A percentile compares a stretch with the other conserved stretches of the same genome.
These are phyloP conservation scores for Vespertilio murinus DNA, from an alignment of 2,797 vertebrate genomes.

Conservation along the genomic window DNA sequence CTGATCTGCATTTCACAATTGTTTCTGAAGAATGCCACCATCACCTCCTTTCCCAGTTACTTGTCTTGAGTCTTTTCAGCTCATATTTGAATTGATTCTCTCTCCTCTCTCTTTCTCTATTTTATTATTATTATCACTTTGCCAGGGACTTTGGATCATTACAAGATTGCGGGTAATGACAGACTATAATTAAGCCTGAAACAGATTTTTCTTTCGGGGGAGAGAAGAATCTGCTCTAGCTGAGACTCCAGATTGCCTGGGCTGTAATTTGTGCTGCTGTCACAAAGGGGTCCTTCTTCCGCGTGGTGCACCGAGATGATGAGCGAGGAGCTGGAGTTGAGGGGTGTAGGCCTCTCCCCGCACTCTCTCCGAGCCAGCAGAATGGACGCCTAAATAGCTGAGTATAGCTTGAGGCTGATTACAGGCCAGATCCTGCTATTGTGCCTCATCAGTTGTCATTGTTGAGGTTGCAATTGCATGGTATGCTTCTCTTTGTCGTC, in stretches of 20 bases:
- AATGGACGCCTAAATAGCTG: conserved; percentile 69
- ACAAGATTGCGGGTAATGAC: conserved; percentile 80
- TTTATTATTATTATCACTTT: conserved; percentile 75
- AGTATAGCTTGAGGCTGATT: conserved; percentile 72
- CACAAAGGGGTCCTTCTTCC: conserved; percentile 77
- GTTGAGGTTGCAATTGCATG: conserved; percentile 67
- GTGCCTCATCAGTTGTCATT: conserved; percentile 77
- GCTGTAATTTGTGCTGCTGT: conserved; percentile 77
- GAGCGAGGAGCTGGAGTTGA: conserved; percentile 42
- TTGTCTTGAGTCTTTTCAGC: conserved; percentile 47
- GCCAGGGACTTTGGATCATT: conserved; percentile 80
- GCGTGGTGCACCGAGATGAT: neutral
- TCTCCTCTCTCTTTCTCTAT: neutral
- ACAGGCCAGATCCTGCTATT: conserved; percentile 72
- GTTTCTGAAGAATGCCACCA: conserved; percentile 36
- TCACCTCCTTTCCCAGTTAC: neutral
- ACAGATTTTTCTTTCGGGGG: conserved; percentile 83
- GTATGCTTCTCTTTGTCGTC: conserved; percentile 57
- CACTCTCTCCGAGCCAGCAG: conserved; percentile 23
- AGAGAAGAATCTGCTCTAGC: conserved; percentile 80
- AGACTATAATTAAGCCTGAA: conserved; percentile 86
- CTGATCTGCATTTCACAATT: neutral
- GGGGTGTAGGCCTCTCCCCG: conserved; percentile 31
- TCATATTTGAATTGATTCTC: conserved; percentile 51
- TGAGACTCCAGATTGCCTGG: conserved; percentile 78